Evolutionary conservation across 2,797 vertebrate genomes (phyloP).

Genomic region (Scleropages formosus): DNA sequence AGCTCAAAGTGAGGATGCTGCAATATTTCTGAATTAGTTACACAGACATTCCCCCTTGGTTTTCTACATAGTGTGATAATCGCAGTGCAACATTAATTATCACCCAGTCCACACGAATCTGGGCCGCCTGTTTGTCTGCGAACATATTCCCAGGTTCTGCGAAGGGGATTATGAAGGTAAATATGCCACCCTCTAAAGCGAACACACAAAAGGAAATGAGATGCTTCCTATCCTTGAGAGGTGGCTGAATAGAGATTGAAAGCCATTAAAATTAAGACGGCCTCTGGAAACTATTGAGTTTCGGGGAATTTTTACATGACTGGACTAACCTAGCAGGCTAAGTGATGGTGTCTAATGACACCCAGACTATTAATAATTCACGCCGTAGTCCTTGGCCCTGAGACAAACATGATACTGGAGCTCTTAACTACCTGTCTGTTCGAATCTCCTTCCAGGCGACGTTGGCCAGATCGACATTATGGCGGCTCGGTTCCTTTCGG

Average conservation of each 20-base stretch:
- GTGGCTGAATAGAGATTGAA: not conserved
- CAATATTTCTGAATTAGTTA: slow-evolving; percentile 16
- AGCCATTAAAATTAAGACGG: not conserved
- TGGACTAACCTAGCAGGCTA: slow-evolving; percentile 20
- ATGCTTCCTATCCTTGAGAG: not conserved
- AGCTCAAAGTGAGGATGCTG: not conserved
- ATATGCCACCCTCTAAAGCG: not conserved
- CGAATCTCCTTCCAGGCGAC: not conserved
- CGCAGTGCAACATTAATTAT: slow-evolving; percentile 25
- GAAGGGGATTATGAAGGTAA: not conserved
- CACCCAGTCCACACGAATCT: slow-evolving; percentile 1
- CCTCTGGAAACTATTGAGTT: slow-evolving; percentile 11
- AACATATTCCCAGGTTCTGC: not conserved
- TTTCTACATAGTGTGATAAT: slow-evolving; percentile 19
- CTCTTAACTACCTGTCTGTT: slow-evolving; percentile 22
- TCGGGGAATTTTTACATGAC: not conserved
- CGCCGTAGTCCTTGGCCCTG: not conserved
- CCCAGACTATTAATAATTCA: slow-evolving; percentile 26
- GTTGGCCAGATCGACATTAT: not conserved
- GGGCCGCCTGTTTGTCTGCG: slow-evolving; percentile 2
- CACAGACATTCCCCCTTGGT: not conserved
- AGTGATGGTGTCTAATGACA: slow-evolving; percentile 16
- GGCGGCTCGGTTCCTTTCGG: not conserved
- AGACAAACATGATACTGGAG: slow-evolving; percentile 14
- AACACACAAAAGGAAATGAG: not conserved